These are phyloP conservation scores for Hormaphis cornu DNA, from an alignment of 1,140 invertebrate species.

Conservation along the genomic window DNA sequence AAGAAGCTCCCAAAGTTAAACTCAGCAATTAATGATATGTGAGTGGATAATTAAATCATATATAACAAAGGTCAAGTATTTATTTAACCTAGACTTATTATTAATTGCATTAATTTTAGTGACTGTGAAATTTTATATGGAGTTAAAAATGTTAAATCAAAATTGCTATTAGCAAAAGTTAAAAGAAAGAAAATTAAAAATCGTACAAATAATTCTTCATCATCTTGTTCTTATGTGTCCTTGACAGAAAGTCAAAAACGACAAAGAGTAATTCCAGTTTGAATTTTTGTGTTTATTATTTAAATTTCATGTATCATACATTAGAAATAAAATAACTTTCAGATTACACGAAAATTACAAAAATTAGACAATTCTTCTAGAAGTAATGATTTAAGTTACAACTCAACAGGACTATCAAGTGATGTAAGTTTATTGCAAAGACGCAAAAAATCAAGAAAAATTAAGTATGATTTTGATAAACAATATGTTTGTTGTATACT, in stretches of 20 bases:
- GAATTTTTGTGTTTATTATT: no score
- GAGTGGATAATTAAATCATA: not conserved
- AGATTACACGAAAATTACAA: not conserved
- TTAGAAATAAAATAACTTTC: not conserved
- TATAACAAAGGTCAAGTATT: no score
- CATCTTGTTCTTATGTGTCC: not conserved
- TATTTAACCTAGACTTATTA: no score
- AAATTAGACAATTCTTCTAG: not conserved
- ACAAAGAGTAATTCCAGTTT: no score
- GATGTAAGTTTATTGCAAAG: constrained; percentile 19
- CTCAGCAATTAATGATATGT: not conserved
- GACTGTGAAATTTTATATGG: not conserved
- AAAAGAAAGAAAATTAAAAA: not conserved
- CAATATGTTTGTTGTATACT: not conserved
- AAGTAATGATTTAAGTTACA: not conserved
- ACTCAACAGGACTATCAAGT: not conserved
- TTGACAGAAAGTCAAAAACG: not conserved
- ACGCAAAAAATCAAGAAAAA: not conserved
- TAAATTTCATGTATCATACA: no score
- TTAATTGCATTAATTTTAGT: not conserved
- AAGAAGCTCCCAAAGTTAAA: constrained; percentile 17
- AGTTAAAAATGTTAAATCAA: not conserved
- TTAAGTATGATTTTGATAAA: not conserved
- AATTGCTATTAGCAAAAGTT: not conserved
- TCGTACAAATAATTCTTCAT: not conserved